phyloP scores from a whole-genome alignment of 2,797 vertebrate genomes.

The Micrastur ruficollis region DNA sequence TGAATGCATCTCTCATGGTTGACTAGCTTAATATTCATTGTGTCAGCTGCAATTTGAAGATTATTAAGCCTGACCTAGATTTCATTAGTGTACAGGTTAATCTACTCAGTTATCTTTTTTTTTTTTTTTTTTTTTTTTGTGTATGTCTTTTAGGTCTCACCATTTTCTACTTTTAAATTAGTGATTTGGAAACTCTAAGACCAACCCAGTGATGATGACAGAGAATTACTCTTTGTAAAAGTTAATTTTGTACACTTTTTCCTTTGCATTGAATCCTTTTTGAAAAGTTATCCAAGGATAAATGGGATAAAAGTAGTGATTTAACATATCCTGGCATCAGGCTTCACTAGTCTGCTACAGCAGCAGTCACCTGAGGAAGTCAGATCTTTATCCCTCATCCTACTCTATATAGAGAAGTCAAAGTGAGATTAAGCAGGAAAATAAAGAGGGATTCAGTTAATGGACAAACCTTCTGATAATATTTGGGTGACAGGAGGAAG shows the following conservation, averaged over 20 bases:
- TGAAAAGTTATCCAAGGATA: not conserved
- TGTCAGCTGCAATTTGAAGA: slow-evolving; percentile 3
- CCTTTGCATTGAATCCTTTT: not conserved
- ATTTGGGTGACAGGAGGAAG: not conserved
- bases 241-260: not conserved
- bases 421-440: not conserved
- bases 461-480: not conserved
- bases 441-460: not conserved
- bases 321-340: not conserved
- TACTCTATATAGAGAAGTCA: not conserved
- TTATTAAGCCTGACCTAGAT: slow-evolving; percentile 58
- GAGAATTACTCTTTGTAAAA: not conserved
- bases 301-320: not conserved
- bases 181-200: slow-evolving; percentile 5
- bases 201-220: not conserved
- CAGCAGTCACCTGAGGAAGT: not conserved
- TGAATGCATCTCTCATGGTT: not conserved
- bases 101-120: slow-evolving; percentile 18
- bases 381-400: not conserved
- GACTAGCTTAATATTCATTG: slow-evolving; percentile 19
- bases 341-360: not conserved
- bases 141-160: not conserved
- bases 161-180: slow-evolving; percentile 4
- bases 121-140: not conserved
- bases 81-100: slow-evolving; percentile 46